These are phyloP conservation scores for Agrochola circellaris DNA, from an alignment of 2,888 invertebrate species.

Conservation along the genomic window DNA sequence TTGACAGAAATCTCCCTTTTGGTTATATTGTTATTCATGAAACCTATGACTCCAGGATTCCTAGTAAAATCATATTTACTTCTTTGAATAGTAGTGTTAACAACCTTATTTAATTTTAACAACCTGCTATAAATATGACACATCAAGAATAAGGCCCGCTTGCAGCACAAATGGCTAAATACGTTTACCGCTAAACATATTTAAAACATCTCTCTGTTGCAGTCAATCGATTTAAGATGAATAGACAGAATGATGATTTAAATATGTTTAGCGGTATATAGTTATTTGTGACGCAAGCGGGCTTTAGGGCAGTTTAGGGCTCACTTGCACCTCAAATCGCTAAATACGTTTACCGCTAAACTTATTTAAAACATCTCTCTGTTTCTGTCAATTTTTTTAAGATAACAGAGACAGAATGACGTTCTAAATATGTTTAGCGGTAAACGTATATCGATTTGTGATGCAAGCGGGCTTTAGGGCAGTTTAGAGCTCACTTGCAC, in stretches of 20 bases:
- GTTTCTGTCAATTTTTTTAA: too few relatives aligned
- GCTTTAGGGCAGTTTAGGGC: too few relatives aligned
- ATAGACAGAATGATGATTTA: neutral
- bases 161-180: too few relatives aligned
- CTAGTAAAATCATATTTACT: slow-evolving; percentile 67
- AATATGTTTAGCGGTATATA: neutral
- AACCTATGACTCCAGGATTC: slow-evolving; percentile 62
- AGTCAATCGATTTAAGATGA: neutral
- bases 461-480: too few relatives aligned
- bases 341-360: too few relatives aligned
- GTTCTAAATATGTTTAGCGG: too few relatives aligned
- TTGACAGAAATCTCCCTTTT: slow-evolving; percentile 66
- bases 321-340: too few relatives aligned
- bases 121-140: neutral
- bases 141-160: neutral
- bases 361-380: too few relatives aligned
- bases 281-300: too few relatives aligned
- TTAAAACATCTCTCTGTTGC: neutral
- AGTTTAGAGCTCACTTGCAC: too few relatives aligned
- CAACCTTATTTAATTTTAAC: slow-evolving; percentile 35
- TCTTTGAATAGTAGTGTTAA: slow-evolving; percentile 61
- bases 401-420: too few relatives aligned
- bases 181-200: neutral
- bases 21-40: slow-evolving; percentile 66
- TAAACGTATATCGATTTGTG: too few relatives aligned